Evolutionary conservation across 1,140 invertebrate species (phyloP).

Genomic region (Pissodes strobi): DNA sequence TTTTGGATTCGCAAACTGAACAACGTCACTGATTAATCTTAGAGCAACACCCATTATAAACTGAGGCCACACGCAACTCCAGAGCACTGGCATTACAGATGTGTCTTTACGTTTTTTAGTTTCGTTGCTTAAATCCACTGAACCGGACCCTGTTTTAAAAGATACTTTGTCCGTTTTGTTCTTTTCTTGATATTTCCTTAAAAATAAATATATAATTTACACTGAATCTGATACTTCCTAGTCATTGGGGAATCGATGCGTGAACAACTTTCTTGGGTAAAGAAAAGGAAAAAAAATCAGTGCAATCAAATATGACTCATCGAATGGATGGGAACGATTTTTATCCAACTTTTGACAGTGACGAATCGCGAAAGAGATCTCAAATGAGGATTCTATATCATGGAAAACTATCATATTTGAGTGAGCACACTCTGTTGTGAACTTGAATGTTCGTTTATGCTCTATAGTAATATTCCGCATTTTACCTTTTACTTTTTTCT

Average conservation of each 20-base stretch:
- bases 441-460: background rate
- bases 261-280: too few relatives aligned
- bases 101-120: conserved; percentile 66
- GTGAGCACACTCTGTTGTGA: too few relatives aligned
- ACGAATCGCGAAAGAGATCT: too few relatives aligned
- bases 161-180: conserved; percentile 55
- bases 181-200: background rate
- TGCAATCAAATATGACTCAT: too few relatives aligned
- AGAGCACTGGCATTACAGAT: conserved; percentile 74
- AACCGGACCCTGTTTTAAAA: conserved; percentile 70
- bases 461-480: background rate
- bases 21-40: conserved; percentile 80
- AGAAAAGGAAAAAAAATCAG: too few relatives aligned
- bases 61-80: conserved; percentile 78
- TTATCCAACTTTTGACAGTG: too few relatives aligned
- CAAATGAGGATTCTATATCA: too few relatives aligned
- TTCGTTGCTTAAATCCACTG: conserved; percentile 71
- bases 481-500: conserved; percentile 62
- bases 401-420: too few relatives aligned
- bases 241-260: too few relatives aligned
- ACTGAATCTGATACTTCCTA: too few relatives aligned
- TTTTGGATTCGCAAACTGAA: conserved; percentile 88
- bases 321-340: too few relatives aligned
- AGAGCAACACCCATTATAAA: conserved; percentile 81
- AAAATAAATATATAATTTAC: conserved; percentile 5